phyloP scores from a whole-genome alignment of 2,113 vertebrate genomes.

The Scytalopus superciliaris region DNA sequence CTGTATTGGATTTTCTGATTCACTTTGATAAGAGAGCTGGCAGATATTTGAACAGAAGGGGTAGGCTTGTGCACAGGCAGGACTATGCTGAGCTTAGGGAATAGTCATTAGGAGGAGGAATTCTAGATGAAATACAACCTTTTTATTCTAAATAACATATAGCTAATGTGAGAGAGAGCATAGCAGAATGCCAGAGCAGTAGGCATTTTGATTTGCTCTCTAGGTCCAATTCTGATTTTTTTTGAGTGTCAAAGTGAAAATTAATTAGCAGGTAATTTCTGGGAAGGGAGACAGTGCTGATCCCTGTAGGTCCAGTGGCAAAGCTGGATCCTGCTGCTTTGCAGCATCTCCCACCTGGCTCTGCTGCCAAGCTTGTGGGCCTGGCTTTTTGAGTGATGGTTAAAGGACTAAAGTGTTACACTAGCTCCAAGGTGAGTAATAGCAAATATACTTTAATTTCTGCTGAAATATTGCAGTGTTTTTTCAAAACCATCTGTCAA shows the following conservation, averaged over 20 bases:
- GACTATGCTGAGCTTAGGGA: neutral
- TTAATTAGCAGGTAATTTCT: neutral
- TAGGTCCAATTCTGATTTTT: no score
- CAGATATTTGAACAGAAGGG: rapidly evolving
- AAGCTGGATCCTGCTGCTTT: neutral
- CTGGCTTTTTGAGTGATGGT: neutral
- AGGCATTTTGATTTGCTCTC: rapidly evolving
- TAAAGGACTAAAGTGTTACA: neutral
- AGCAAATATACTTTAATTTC: neutral
- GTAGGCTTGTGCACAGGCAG: neutral
- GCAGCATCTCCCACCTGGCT: neutral
- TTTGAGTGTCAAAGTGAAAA: neutral
- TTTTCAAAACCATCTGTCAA: neutral
- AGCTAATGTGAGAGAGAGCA: neutral
- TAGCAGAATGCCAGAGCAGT: neutral
- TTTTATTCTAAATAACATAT: neutral
- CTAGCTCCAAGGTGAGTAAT: neutral
- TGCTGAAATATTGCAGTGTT: neutral
- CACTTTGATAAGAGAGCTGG: neutral
- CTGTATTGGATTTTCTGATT: neutral
- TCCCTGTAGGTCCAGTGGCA: neutral
- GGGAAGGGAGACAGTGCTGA: neutral
- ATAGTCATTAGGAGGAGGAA: neutral
- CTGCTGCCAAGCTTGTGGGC: neutral
- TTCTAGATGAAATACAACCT: neutral